Evolutionary conservation across 2,888 invertebrate species (phyloP), one percentile per base, ranked within the genome.

Genomic region (Ormyrus rosae): DNA sequence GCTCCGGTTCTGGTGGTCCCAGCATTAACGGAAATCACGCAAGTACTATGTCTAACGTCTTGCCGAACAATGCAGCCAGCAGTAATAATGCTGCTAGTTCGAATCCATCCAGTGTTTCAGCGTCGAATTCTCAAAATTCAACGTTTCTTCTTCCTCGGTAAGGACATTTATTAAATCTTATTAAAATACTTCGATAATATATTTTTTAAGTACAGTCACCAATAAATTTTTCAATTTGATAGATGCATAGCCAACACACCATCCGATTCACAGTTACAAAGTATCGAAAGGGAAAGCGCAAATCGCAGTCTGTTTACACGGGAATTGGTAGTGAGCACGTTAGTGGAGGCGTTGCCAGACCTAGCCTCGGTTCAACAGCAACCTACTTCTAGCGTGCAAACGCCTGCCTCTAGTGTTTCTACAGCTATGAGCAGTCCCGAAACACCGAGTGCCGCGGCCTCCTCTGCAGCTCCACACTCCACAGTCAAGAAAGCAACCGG

Each of bases 1-100:
- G 90, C 75, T 87, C 90, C 65, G 92, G 94, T 86, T 91, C 92
- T 78, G 91, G 92, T 69, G 91, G 91, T 68, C 92, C 92, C 81
- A 84, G 84, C 75, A 85, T 84, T 81, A 86, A 85, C 55, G 85
- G 86, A 73, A 88, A 88, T 83, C 89, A 90, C 83, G 88, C 90
- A 81, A 86, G 88, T 79, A 89, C 90, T 78, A 89, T 91, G 89
- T 88, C 89, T 79, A 89, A 86, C 77, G 88, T 88, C 68, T 89
- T 89, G 80, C 88, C 88, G 69, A 90, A 88, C 82, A 90, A 85
- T 86, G 84, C 88, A 78, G 87, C 88, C 83, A 89, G 88, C 85
- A 90, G 89, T 82, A 90, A 90, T 84, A 90, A 91, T 85, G 85
- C 88, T 83, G 86, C 87, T 76, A 89, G 87, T 83, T 76, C 81